phyloP scores from a whole-genome alignment of 92 coral and sea anemone species.

The Paragorgia papillata region DNA sequence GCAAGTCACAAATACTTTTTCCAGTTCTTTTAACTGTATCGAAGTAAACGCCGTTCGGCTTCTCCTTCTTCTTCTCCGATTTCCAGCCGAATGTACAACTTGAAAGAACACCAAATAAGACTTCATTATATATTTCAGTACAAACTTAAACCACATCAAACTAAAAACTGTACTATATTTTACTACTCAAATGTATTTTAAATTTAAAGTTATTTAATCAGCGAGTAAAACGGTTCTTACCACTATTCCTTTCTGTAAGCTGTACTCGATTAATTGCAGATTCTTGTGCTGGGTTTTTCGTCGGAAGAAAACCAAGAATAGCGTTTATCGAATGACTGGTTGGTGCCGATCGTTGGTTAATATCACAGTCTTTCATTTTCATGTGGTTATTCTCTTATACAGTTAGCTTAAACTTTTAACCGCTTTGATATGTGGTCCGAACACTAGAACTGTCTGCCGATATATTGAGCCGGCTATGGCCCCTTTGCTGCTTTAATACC shows the following conservation, averaged over 20 bases:
- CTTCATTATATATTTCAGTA: too few species aligned
- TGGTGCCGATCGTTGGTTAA: not conserved
- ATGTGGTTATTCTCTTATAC: not conserved
- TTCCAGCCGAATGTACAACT: conserved; percentile 3
- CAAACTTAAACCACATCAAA: too few species aligned
- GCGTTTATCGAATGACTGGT: not conserved
- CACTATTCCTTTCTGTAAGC: not conserved
- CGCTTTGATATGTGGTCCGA: too few species aligned
- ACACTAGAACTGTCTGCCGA: too few species aligned
- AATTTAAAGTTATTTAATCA: not conserved
- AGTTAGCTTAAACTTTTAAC: not conserved
- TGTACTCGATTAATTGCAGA: not conserved
- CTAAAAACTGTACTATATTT: too few species aligned
- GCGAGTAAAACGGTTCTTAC: not conserved
- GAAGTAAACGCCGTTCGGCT: conserved; percentile 33
- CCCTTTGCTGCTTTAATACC: not conserved
- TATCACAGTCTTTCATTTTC: not conserved
- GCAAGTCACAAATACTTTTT: conserved; percentile 24
- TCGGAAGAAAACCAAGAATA: not conserved
- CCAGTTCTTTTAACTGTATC: conserved; percentile 28
- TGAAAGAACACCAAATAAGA: not conserved
- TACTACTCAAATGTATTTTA: too few species aligned
- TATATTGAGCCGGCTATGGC: too few species aligned
- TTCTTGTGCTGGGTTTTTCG: not conserved
- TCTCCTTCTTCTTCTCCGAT: conserved; percentile 5